A percentile compares a stretch with the other conserved stretches of the same genome.
Evolutionary conservation across 2,797 vertebrate genomes (phyloP).

Genomic region (Bufotes viridis): DNA sequence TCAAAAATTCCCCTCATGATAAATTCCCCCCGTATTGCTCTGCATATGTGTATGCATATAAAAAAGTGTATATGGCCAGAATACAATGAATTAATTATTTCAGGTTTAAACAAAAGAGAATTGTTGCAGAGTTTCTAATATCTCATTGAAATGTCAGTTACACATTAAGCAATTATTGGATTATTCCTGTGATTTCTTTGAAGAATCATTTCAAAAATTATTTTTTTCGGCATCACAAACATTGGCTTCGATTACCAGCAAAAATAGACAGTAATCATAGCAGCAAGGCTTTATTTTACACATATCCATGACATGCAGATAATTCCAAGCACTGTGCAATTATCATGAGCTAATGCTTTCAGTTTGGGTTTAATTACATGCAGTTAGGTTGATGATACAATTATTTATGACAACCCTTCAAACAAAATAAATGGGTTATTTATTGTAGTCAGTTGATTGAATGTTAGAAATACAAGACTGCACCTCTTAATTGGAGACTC

Average conservation of each 20-base stretch:
- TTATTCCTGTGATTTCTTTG: constrained; percentile 26
- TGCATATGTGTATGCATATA: not conserved
- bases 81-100: not conserved
- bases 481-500: not conserved
- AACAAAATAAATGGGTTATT: constrained; percentile 28
- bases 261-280: constrained; percentile 36
- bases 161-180: constrained; percentile 10
- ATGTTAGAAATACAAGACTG: not conserved
- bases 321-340: constrained; percentile 34
- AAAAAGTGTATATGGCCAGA: not conserved
- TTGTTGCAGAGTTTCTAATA: constrained; percentile 6
- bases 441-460: constrained; percentile 19
- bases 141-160: not conserved
- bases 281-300: constrained; percentile 15
- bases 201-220: constrained; percentile 23
- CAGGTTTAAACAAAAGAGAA: not conserved
- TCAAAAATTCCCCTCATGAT: too few relatives aligned
- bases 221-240: constrained; percentile 32
- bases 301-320: constrained; percentile 46
- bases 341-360: constrained; percentile 51
- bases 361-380: constrained; percentile 44
- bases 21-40: too few relatives aligned
- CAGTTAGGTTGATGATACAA: constrained; percentile 49
- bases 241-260: constrained; percentile 39
- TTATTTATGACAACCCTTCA: constrained; percentile 55